Evolutionary conservation across 1,140 invertebrate genomes (phyloP), one percentile per base, ranked within the genome.

Genomic region (Arctopsyche grandis): DNA sequence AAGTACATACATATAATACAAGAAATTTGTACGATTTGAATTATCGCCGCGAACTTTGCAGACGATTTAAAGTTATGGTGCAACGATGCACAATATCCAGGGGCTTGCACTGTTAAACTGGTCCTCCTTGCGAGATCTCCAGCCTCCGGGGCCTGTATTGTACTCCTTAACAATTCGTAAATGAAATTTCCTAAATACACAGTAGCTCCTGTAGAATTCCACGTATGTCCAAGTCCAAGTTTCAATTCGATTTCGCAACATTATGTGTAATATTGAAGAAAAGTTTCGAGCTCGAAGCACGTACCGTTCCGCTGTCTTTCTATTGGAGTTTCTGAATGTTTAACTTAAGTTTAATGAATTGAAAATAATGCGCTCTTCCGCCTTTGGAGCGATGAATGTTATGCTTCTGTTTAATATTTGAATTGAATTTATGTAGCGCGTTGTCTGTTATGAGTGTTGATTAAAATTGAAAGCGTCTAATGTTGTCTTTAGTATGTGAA

Each of bases 41-140:
- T 79, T 82, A 82, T 82, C 60, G 48, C 66, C n/a, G 43, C 24
- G 58, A 82, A 82, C 75, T 82, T 82, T 78, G 81, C 71, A 82
- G 81, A 82, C 81, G 81, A 82, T 82, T 82, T 82, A 81, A 79
- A 81, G 80, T 79, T 79, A 77, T 79, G 26, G 52, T 12, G 21
- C 16, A 22, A 22, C 58, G 58, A 22, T 60, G 58, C 58, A 22
- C 58, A n/a, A n/a, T n/a, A 60, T 60, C n/a, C 58, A 60, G n/a
- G 4, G 48, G 0, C 58, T 3, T 60, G 21, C 58, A 60, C 9
- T 16, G 16, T 10, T 19, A 60, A 9, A 22, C 29, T 38, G 29
- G 29, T 38, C 29, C 63, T 29, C 22, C 63, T 66, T 29, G 63
- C 12, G 9, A 12, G 19, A 12, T 66, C 3, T 52, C 48, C 48